Evolutionary conservation across 2,888 invertebrate species (phyloP), one percentile per base, ranked within the genome.

Genomic region (Steromphala cineraria): DNA sequence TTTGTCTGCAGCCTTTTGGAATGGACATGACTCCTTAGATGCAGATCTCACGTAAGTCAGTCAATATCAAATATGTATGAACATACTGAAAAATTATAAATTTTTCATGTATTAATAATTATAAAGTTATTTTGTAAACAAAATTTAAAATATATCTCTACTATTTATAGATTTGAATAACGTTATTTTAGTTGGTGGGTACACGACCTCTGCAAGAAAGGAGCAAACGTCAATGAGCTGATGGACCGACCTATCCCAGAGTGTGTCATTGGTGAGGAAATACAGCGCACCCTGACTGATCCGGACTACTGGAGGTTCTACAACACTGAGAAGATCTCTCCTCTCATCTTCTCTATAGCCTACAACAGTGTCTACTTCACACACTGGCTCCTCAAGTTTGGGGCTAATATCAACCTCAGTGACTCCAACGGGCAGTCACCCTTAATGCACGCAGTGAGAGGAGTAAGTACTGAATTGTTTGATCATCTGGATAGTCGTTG

Each of bases 361-460:
- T 76, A 78, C 67, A 28, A 79, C 15, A 76, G 79, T 5, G 80
- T 83, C n/a, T 36, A 17, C 19, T 24, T 82, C 24, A 67, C 83
- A 19, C 62, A 79, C n/a, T 83, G 86, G 46, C 84, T 93, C 28
- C 86, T 93, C 24, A 76, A 84, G 15, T 67, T 79, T n/a, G 89
- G 90, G 4, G 92, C 91, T 7, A 86, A 90, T 71, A 84, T 91
- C 4, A 92, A 93, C 85, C 84, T 87, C 31, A 77, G 89, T 7
- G 92, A 93, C 83, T 86, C 85, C 19, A 78, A 85, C 5, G 85
- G 86, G 1, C 74, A 88, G 40, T 91, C 91, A 15, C 92, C 93
- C 8, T 81, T 93, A 53, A 93, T 93, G 92, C 88, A 92, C 78
- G 93, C 93, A 53, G 90, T 92, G 4, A 83, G 84, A 77, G 78